phyloP scores from a whole-genome alignment of 2,797 vertebrate species.

The Agapornis canus region DNA sequence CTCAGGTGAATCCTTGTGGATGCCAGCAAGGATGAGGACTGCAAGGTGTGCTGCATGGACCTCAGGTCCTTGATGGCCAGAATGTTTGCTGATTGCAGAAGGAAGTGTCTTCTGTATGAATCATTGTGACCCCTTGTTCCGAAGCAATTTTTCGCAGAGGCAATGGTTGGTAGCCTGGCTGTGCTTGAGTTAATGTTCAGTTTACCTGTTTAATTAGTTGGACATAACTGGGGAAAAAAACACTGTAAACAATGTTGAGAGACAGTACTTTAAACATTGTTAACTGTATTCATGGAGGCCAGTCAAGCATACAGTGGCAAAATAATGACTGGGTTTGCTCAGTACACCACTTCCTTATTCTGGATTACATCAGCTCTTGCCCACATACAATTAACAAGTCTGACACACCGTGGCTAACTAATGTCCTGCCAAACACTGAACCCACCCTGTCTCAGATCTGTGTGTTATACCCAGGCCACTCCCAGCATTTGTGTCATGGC shows the following conservation, averaged over 20 bases:
- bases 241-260: neutral
- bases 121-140: neutral
- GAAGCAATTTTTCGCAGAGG: neutral
- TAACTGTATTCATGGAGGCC: neutral
- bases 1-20: neutral
- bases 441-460: neutral
- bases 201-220: neutral
- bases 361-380: neutral
- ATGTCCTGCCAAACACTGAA: neutral
- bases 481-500: fast-evolving
- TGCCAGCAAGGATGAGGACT: neutral
- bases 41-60: fast-evolving
- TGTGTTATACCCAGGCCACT: neutral
- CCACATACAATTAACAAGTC: neutral
- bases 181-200: neutral
- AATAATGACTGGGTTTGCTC: neutral
- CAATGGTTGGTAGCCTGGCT: neutral
- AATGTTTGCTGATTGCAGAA: neutral
- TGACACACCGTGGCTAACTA: neutral
- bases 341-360: neutral
- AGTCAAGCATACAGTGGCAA: neutral
- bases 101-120: neutral
- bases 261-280: neutral
- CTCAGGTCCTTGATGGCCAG: neutral
- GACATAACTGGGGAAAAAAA: neutral